These are phyloP conservation scores for Morus bassanus DNA, from an alignment of 2,797 vertebrate genomes.

Conservation along the genomic window DNA sequence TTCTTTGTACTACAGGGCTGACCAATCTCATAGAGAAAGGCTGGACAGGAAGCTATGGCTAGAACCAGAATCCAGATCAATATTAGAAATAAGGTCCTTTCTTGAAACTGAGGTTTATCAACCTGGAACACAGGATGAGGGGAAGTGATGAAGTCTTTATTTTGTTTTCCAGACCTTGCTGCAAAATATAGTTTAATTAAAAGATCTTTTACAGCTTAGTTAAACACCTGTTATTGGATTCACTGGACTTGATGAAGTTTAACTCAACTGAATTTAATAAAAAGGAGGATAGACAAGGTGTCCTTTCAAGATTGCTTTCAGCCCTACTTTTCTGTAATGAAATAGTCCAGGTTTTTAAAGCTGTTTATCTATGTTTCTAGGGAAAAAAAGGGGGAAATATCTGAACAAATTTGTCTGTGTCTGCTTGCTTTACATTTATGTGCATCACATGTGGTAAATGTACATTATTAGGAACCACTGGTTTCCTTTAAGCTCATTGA, in stretches of 20 bases:
- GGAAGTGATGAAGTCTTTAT: neutral
- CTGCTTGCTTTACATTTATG: neutral
- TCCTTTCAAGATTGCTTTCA: neutral
- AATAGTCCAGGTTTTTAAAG: neutral
- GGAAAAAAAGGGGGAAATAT: neutral
- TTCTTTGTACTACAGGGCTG: neutral
- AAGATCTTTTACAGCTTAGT: neutral
- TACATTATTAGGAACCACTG: neutral
- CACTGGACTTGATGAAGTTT: neutral
- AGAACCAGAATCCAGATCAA: neutral
- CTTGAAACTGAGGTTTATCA: neutral
- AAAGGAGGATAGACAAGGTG: neutral
- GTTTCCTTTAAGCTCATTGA: conserved; percentile 18
- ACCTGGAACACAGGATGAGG: neutral
- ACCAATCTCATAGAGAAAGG: neutral
- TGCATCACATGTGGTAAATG: neutral
- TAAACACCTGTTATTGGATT: neutral
- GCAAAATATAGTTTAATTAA: neutral
- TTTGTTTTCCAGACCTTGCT: neutral
- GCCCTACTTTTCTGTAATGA: neutral
- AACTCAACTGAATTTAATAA: neutral
- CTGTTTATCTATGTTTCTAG: neutral
- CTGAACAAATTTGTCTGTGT: neutral
- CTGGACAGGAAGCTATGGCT: neutral
- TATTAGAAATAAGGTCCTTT: neutral